A percentile compares a stretch with the other conserved stretches of the same genome.
Conservation (phyloP, 1,140 invertebrate genomes). For the Neodiprion fabricii region DNA sequence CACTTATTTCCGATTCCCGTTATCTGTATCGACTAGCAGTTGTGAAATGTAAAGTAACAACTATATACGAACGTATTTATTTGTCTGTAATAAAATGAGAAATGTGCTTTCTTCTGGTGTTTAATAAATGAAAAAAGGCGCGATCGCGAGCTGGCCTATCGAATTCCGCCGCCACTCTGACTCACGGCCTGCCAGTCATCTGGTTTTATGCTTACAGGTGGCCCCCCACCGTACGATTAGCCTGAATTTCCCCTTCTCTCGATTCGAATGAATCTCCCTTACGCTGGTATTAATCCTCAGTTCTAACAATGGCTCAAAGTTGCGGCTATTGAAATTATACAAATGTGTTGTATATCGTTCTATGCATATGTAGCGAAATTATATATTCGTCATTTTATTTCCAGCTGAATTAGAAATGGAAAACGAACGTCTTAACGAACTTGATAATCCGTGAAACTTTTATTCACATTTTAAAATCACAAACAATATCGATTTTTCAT, state of each 20-base stretch:
- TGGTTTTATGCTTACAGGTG: not conserved
- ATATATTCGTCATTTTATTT: not conserved
- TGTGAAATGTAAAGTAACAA: no score
- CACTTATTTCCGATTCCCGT: no score
- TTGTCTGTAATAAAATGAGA: no score
- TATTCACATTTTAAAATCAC: no score
- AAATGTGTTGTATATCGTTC: not conserved
- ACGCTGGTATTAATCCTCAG: not conserved
- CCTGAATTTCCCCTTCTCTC: not conserved
- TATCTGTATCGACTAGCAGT: no score
- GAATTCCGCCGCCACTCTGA: conserved; percentile 4
- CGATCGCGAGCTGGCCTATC: conserved; percentile 4
- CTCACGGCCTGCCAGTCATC: conserved; percentile 3
- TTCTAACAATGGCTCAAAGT: not conserved
- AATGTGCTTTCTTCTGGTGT: no score
- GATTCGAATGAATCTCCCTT: not conserved
- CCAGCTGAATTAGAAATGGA: no score
- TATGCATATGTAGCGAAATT: not conserved
- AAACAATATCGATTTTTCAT: no score
- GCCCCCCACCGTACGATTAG: not conserved
- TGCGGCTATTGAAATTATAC: not conserved
- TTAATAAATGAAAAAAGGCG: not conserved
- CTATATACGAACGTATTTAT: no score
- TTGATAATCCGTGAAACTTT: no score
- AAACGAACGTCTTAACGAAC: no score